phyloP scores from a whole-genome alignment of 2,797 vertebrate species.

The Clarias pachynema region DNA sequence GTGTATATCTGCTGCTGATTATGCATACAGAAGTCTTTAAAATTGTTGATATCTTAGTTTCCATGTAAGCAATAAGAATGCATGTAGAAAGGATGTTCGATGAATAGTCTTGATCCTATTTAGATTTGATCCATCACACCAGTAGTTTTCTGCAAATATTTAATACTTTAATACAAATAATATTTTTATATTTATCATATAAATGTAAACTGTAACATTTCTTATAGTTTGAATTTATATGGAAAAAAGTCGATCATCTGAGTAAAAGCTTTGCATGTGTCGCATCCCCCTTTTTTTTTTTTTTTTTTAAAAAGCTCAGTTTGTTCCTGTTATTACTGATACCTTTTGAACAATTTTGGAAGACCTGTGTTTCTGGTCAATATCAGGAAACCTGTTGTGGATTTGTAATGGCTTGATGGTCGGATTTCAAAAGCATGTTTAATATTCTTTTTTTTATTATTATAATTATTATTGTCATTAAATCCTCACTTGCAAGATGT shows the following conservation, averaged over 20 bases:
- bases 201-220: not conserved
- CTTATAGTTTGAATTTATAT: not conserved
- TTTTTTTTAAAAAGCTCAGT: not conserved
- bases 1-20: not conserved
- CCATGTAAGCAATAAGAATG: not conserved
- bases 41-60: not conserved
- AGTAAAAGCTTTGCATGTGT: not conserved
- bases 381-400: not conserved
- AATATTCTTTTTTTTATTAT: not conserved
- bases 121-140: not conserved
- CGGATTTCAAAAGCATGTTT: not conserved
- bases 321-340: not conserved
- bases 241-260: not conserved
- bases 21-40: not conserved
- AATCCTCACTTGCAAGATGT: slow-evolving; percentile 3
- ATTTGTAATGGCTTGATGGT: not conserved
- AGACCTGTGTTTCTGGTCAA: not conserved
- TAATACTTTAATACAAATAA: not conserved
- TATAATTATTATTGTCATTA: not conserved
- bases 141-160: not conserved
- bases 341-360: not conserved
- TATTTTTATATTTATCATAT: not conserved
- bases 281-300: not conserved
- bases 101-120: not conserved
- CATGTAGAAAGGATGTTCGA: not conserved